Evolutionary conservation across 2,888 invertebrate species (phyloP).

Genomic region (Geophilus truncorum): DNA sequence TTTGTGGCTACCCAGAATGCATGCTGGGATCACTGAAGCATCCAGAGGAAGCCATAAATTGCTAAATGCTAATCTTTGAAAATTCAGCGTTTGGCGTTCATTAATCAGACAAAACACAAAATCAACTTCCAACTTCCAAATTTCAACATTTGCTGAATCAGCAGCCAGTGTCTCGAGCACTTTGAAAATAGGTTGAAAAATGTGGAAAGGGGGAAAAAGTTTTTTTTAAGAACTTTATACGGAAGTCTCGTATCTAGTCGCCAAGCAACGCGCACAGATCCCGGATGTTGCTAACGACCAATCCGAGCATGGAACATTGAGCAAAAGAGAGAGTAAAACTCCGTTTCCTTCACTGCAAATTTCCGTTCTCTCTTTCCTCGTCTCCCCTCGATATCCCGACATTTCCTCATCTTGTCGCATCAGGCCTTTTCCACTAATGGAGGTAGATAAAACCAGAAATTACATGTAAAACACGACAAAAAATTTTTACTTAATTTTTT

Average conservation of each 20-base stretch:
- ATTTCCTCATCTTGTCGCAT: background rate
- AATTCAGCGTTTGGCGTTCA: background rate
- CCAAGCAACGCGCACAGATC: background rate
- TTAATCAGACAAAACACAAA: no score
- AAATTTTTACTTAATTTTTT: background rate
- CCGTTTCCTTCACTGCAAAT: constrained; percentile 15
- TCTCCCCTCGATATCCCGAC: background rate
- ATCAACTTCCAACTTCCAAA: background rate
- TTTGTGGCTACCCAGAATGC: no score
- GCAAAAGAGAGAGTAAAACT: constrained; percentile 7
- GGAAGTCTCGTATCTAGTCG: constrained; percentile 7
- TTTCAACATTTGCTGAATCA: background rate
- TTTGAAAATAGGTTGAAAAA: background rate
- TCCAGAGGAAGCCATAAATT: background rate
- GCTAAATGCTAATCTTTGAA: background rate
- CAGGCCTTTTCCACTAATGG: background rate
- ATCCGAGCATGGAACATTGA: constrained; percentile 4
- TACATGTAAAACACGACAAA: background rate
- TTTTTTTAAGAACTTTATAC: background rate
- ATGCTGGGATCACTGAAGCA: no score
- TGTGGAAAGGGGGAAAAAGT: background rate
- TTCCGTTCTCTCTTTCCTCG: background rate
- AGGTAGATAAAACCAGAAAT: background rate
- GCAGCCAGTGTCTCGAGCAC: background rate
- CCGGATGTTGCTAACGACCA: constrained; percentile 7